Base-by-base conservation (phyloP, 1,140 invertebrate genomes). In the Drosophila miranda region DNA sequence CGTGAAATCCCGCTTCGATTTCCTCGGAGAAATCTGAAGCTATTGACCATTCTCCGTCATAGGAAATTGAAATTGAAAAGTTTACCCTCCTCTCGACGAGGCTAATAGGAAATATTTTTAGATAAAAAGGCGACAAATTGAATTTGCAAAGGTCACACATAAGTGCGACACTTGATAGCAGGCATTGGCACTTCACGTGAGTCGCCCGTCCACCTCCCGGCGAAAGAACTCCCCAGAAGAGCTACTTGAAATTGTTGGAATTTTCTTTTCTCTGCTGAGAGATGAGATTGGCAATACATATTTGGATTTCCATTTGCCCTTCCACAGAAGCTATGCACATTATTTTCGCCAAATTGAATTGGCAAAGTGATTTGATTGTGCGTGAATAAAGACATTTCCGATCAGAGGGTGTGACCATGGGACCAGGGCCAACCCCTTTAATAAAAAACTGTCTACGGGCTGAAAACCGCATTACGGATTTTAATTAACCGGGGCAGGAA, bases 121-220 rank as follows among this genome's bases (percentile, higher is more conserved):
- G 86, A 88, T 88, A 88, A 84, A 88, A 89, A 89, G 83, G 79
- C 68, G 84, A 84, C 69, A 88, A 88, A 88, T 88, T 89, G 61
- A 88, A 89, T 88, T 89, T 88, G 76, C 73, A 89, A 88, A 88
- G 83, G 83, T 88, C 83, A 88, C 72, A 88, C 78, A 77, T 77
- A 79, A 87, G 83, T 83, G 78, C 61, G 72, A 79, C 83, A 86
- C 81, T 86, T 67, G 81, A 80, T 63, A 55, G 46, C 78, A 88
- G 83, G 82, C 82, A 87, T 74, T 82, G 54, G 54, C 81, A 87
- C 81, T 86, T 82, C 69, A 71, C 51, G 38, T 38, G 19, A 43
- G 38, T 19, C 19, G n/a, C 3, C 30, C 30, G 49, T 9, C 57
- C 45, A 13, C 51, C 64, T 23, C 34, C 30, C 8, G 3, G 26